Base-by-base conservation (phyloP, 1,140 invertebrate genomes). In the Leptoteleia sp. region DNA sequence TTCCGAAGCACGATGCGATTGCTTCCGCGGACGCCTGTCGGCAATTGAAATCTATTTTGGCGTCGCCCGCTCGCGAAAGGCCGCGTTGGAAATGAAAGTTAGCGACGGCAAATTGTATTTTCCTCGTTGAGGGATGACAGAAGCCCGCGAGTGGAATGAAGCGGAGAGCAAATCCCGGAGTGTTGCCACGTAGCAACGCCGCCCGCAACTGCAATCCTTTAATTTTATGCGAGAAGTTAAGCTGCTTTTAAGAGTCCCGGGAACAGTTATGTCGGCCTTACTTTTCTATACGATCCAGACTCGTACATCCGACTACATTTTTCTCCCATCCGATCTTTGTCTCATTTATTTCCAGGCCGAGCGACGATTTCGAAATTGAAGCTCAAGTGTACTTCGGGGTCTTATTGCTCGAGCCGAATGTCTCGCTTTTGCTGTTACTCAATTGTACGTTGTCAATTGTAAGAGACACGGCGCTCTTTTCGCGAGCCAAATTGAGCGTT, bases 191-290 rank as follows among this genome's bases (percentile, higher is more conserved):
- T 72, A 82, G 80, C 78, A 80, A 85, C 72, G 75, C 68, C 78
- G 76, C 82, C 77, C 81, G 79, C 82, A 89, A 88, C 84, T 85
- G 81, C 85, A 82, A 85, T 87, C 82, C 84, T 81, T 87, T 88
- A 88, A 89, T 89, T 89, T 89, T 89, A 89, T 89, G 88, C 87
- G 80, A 77, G 48, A 89, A 88, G 87, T 89, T 88, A 87, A 88
- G 84, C 83, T 86, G 76, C 82, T 84, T 84, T 89, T 87, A 87
- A 87, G 85, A 88, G 84, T 87, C 81, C 80, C 76, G 54, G 45
- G 72, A 81, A 81, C 76, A 76, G 81, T 85, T 81, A 82, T 78
- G 79, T 68, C 73, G 64, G 59, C 47, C 59, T 57, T 52, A 54
- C 35, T 68, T 47, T 54, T 62, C 45, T 40, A 59, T 50, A 42